Evolutionary conservation across 2,113 vertebrate genomes (phyloP), one percentile per base, ranked within the genome.

Genomic region (Tretioscincus oriximinensis): DNA sequence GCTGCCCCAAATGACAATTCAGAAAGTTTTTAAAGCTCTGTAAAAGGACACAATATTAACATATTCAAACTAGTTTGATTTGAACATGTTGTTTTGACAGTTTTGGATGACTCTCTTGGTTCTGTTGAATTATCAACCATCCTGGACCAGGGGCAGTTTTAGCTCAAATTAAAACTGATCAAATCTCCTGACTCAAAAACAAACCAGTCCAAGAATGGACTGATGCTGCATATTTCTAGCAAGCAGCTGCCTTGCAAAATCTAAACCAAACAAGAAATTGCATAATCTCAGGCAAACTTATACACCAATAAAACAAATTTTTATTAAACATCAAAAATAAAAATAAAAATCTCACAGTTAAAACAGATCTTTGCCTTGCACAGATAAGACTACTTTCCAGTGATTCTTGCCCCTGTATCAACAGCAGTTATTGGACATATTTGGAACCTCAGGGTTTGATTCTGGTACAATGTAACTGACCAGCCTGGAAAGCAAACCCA

Each of bases 281-380:
- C 18, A 76, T 68, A 7, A 81, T 21, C 26, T 29, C 31, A 74
- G 29, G 22, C 54, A 69, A 60, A 28, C 6, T 12, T 4, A 35
- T 67, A 60, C 26, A 41, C 28, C 61, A 60, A 81, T 75, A 81
- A 76, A 76, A 76, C 31, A 4, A 0, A 60, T 9, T 81, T 81
- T 81, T 81, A 81, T 81, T 81, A 31, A 70, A 72, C 69, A 80
- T 41, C 69, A 75, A 47, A 69, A 68, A 68, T 60, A 75, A 47
- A 69, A 68, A 68, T 60, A 60, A 75, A 80, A 76, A 28, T 28
- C 28, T 81, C 41, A 67, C 63, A 69, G 31, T 81, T 81, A 76
- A 81, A 81, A 74, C 11, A 41, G 35, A 47, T 47, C 24, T 71
- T 41, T 70, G 41, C 29, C 29, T 21, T 58, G 31, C 21, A 51